A percentile compares a stretch with the other conserved stretches of the same genome.
phyloP scores from a whole-genome alignment of 2,113 vertebrate genomes.

The Bos indicus region DNA sequence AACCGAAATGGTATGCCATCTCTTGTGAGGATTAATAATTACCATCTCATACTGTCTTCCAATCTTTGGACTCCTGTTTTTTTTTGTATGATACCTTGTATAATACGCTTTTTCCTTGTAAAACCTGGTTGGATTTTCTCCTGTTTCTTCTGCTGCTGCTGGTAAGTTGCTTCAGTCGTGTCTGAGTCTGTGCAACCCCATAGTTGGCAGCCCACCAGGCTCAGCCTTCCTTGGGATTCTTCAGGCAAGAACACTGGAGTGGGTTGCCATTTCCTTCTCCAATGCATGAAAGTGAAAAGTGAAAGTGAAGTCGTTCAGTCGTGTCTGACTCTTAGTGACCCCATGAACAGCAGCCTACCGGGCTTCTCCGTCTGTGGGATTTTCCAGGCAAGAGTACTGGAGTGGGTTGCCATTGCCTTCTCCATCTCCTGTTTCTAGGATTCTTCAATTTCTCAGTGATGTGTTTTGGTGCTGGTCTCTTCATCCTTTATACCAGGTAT shows the following conservation, averaged over 20 bases:
- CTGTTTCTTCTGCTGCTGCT: background rate
- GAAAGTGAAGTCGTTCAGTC: no score
- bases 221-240: no score
- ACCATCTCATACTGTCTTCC: background rate
- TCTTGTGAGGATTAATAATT: background rate
- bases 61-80: background rate
- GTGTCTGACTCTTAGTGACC: rapidly evolving
- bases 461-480: background rate
- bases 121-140: background rate
- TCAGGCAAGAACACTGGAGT: no score
- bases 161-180: no score
- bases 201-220: no score
- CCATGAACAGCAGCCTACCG: no score
- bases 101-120: background rate
- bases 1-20: background rate
- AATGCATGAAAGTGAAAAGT: no score
- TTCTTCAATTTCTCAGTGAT: background rate
- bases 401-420: no score
- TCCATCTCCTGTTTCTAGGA: background rate
- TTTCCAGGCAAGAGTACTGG: no score
- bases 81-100: background rate
- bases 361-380: no score
- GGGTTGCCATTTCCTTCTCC: no score
- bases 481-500: background rate
- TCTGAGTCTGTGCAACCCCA: no score